Conservation (phyloP, 2,113 vertebrate species). For the Hippocampus abdominalis region DNA sequence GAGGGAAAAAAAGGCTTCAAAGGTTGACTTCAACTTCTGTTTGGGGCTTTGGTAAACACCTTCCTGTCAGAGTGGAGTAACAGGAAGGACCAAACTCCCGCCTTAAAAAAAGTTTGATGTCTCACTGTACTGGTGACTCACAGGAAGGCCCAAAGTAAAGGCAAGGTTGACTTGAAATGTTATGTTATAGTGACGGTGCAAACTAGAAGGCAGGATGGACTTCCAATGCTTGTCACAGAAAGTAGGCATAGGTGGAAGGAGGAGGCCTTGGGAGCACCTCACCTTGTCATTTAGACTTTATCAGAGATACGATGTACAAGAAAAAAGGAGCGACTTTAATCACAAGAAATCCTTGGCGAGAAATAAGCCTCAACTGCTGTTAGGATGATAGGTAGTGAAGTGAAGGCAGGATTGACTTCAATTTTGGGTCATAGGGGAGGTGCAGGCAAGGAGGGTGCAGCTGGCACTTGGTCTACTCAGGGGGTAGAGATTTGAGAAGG, state of each 20-base stretch:
- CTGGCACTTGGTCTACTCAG: too few relatives aligned
- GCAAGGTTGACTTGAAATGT: background rate
- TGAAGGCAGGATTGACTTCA: too few relatives aligned
- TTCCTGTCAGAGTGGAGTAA: slow-evolving; percentile 5
- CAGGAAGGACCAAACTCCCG: background rate
- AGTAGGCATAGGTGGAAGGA: too few relatives aligned
- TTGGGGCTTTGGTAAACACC: background rate
- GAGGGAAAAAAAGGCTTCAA: background rate
- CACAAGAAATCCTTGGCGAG: too few relatives aligned
- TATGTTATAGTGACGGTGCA: background rate
- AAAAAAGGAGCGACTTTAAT: background rate
- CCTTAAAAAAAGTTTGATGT: background rate
- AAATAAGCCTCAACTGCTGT: too few relatives aligned
- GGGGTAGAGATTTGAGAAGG: too few relatives aligned
- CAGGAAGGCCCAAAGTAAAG: background rate
- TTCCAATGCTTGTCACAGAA: background rate
- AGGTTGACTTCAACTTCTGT: background rate
- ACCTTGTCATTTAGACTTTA: too few relatives aligned
- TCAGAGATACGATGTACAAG: too few relatives aligned
- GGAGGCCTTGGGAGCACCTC: too few relatives aligned
- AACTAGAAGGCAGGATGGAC: background rate
- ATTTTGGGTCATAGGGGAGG: too few relatives aligned
- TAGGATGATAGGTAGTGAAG: too few relatives aligned
- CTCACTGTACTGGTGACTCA: background rate
- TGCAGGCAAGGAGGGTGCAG: too few relatives aligned